Evolutionary conservation across 2,113 vertebrate genomes (phyloP), one percentile per base, ranked within the genome.

Genomic region (Haplochromis vanheusdeni): DNA sequence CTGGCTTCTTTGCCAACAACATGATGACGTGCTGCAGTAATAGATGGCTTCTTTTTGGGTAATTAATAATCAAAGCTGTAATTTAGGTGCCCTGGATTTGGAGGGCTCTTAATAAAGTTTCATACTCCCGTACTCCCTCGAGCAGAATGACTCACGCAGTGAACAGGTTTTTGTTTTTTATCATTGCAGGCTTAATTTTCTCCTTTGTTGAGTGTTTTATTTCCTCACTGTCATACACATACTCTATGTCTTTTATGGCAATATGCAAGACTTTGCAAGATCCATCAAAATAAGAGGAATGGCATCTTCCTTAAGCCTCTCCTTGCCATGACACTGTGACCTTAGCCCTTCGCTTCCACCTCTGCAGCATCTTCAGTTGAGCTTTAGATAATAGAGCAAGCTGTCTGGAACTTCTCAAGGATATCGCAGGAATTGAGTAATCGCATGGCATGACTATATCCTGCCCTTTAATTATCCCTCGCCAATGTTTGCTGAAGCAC

Each of bases 401-500:
- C 82, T 56, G 82, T 11, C 62, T 88, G 73, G 52, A 86, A 89
- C 92, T 86, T 91, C 93, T 93, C 90, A 91, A 86, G 87, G 92
- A 93, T 95, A 95, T 96, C 95, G 94, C 89, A 94, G 86, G 91
- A 95, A 93, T 93, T 93, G 93, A 93, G 94, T 94, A 94, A 95
- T 95, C 87, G 80, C 89, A 87, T 91, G 89, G 92, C 93, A 95
- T 89, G 94, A 95, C 89, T 94, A 58, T 84, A 92, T 89, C 86
- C 90, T 93, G 81, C 95, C 95, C 94, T 96, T 91, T 96, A 96
- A 96, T 97, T 95, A 96, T 93, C 88, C 83, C 68, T 75, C 33
- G 68, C 42, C 93, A 87, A 89, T 94, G 92, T 94, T 93, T 86
- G 81, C 85, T 51, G 54, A 58, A 28, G 82, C 75, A 83, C 6